phyloP scores from a whole-genome alignment of 2,113 vertebrate species.

The Zosterops japonicus region DNA sequence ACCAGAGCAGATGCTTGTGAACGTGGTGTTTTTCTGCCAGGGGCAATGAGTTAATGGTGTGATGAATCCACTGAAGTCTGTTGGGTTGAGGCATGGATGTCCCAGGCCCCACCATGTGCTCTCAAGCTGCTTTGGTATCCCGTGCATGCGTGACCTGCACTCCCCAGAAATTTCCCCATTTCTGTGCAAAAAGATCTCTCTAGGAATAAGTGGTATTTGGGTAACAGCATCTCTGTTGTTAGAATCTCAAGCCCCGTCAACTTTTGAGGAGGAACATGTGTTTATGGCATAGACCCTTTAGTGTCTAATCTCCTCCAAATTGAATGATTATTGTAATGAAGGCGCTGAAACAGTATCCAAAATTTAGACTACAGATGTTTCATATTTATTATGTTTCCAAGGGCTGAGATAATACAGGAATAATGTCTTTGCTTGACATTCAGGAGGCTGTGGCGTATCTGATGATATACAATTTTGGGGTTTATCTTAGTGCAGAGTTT shows the following conservation, averaged over 20 bases:
- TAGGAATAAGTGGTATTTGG: background rate
- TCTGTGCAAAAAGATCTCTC: constrained; percentile 60
- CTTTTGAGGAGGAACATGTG: background rate
- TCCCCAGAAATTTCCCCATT: constrained; percentile 60
- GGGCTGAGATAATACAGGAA: constrained; percentile 45
- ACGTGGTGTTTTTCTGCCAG: background rate
- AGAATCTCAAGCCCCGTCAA: background rate
- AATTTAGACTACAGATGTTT: constrained; percentile 53
- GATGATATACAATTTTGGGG: constrained; percentile 31
- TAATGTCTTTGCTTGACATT: constrained; percentile 55
- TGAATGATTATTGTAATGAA: constrained; percentile 17
- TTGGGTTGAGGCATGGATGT: constrained; percentile 63
- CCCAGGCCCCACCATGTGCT: constrained; percentile 65
- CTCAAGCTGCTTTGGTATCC: constrained; percentile 70
- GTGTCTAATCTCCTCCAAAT: background rate
- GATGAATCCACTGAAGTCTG: constrained; percentile 61
- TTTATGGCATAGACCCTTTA: background rate
- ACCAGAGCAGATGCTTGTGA: constrained; percentile 42
- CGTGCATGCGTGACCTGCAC: constrained; percentile 57
- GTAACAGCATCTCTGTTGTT: background rate
- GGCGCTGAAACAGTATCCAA: background rate
- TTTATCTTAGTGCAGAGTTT: constrained; percentile 38
- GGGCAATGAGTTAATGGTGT: constrained; percentile 62
- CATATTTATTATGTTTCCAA: constrained; percentile 40
- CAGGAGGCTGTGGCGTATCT: constrained; percentile 12